Percentiles rank a stretch among this genome's conserved stretches.
Evolutionary conservation across 1,140 invertebrate genomes (phyloP).

Genomic region (Aphidius ervi): DNA sequence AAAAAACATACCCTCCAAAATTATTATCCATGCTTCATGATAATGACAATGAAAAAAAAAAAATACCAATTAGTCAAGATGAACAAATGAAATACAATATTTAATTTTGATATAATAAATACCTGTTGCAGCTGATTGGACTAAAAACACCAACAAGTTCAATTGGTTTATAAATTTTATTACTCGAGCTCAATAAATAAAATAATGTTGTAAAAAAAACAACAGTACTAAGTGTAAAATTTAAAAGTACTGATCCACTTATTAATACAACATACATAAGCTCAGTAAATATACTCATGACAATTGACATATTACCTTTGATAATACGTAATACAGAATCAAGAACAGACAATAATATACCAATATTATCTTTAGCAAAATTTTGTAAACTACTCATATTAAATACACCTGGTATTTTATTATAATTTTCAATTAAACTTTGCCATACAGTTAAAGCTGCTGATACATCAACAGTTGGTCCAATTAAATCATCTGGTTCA

Average conservation of each 20-base stretch:
- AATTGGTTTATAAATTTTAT: constrained; percentile 85
- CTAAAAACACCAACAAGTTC: constrained; percentile 75
- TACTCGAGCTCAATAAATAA: constrained; percentile 87
- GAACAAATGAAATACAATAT: background rate
- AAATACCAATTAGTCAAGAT: constrained; percentile 1
- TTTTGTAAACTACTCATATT: constrained; percentile 71
- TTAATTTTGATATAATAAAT: too few species aligned
- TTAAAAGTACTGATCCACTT: constrained; percentile 89
- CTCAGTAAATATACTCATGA: constrained; percentile 81
- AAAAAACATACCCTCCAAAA: constrained; percentile 32
- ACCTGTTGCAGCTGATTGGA: constrained; percentile 57
- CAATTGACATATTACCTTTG: constrained; percentile 87
- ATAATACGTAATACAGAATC: constrained; percentile 91
- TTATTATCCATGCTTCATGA: constrained; percentile 25
- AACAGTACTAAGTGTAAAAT: constrained; percentile 88
- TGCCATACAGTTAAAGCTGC: constrained; percentile 66
- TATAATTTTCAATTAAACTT: constrained; percentile 66
- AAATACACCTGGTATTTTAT: constrained; percentile 66
- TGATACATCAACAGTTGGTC: constrained; percentile 62
- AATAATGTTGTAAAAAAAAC: constrained; percentile 95
- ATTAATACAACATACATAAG: constrained; percentile 84
- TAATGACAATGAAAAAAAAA: constrained; percentile 8
- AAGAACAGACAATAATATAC: constrained; percentile 81
- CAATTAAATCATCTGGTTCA: constrained; percentile 53
- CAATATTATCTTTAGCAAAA: constrained; percentile 89